These are phyloP conservation scores for Agapornis roseicollis DNA, from an alignment of 2,113 vertebrate genomes.

Conservation along the genomic window DNA sequence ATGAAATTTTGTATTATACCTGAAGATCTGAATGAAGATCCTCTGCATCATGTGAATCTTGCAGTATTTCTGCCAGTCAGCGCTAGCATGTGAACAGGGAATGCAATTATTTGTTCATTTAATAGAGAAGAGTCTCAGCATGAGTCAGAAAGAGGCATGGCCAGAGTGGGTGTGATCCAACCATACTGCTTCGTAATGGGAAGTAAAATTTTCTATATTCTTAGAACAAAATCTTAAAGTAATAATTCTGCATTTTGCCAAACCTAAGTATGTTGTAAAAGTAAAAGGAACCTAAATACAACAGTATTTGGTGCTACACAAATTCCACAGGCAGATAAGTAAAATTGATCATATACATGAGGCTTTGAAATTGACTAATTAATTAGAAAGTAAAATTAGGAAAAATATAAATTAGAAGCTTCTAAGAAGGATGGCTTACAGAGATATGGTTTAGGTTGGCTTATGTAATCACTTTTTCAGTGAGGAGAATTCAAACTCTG, in stretches of 20 bases:
- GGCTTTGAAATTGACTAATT: not conserved
- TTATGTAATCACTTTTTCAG: not conserved
- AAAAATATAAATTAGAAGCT: not conserved
- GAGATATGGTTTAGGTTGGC: not conserved
- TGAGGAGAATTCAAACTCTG: not conserved
- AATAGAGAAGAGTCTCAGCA: not conserved
- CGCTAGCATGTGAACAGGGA: not conserved
- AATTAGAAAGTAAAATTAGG: not conserved
- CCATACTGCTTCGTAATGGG: not conserved
- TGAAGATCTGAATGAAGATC: not conserved
- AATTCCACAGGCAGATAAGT: not conserved
- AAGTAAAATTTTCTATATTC: not conserved
- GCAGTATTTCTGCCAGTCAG: not conserved
- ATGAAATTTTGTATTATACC: not conserved
- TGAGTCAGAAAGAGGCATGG: not conserved
- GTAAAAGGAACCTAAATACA: not conserved
- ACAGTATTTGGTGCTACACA: not conserved
- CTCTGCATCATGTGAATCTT: not conserved
- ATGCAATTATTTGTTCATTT: not conserved
- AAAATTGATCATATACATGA: accelerated
- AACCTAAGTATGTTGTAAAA: not conserved
- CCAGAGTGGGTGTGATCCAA: not conserved
- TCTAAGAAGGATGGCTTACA: not conserved
- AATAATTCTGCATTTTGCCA: not conserved
- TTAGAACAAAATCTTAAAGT: not conserved